These are phyloP conservation scores for Trachops cirrhosus DNA, from an alignment of 2,797 vertebrate species.

Conservation along the genomic window DNA sequence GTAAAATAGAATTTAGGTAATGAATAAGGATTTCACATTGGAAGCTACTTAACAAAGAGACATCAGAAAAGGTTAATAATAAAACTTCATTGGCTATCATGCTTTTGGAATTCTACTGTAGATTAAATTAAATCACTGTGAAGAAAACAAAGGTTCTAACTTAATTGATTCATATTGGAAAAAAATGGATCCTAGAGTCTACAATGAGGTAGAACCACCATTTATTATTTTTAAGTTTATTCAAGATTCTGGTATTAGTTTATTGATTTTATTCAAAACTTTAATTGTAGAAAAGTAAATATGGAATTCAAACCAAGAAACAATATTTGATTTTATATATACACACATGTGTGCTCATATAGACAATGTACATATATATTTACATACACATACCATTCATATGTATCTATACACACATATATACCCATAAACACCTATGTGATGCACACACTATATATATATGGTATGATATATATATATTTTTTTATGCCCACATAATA, in stretches of 20 bases:
- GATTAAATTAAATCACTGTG: neutral
- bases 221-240: neutral
- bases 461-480: neutral
- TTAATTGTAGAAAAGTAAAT: conserved; percentile 12
- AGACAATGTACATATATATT: no score
- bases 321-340: neutral
- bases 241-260: neutral
- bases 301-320: neutral
- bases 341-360: neutral
- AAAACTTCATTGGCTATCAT: conserved; percentile 1
- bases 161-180: neutral
- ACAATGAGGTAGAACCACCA: neutral
- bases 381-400: neutral
- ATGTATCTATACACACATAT: neutral
- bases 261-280: neutral
- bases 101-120: conserved; percentile 37
- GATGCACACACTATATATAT: neutral
- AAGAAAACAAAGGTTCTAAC: neutral
- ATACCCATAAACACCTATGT: neutral
- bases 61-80: neutral
- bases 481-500: neutral
- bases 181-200: neutral
- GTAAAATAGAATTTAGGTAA: conserved; percentile 57
- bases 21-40: conserved; percentile 39
- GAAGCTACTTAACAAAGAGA: conserved; percentile 42